Evolutionary conservation across 2,888 invertebrate genomes (phyloP).

Genomic region (Metellina segmentata): DNA sequence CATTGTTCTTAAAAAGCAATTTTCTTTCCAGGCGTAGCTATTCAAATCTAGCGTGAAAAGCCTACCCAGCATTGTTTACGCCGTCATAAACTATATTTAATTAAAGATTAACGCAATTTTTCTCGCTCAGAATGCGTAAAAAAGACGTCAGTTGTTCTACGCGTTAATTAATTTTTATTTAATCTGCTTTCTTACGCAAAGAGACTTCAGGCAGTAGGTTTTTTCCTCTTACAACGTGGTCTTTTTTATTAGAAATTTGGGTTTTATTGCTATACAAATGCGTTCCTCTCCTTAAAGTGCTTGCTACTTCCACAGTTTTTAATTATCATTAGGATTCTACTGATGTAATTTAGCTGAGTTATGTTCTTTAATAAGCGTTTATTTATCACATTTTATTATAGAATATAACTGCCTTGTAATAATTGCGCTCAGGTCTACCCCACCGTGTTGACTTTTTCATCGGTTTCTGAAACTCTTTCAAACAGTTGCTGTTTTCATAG

Average conservation of each 20-base stretch:
- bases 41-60: slow-evolving; percentile 61
- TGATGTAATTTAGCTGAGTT: slow-evolving; percentile 65
- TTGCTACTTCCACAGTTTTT: slow-evolving; percentile 41
- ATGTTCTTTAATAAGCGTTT: slow-evolving; percentile 59
- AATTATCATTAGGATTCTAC: slow-evolving; percentile 56
- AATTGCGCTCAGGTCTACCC: too few relatives aligned
- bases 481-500: too few relatives aligned
- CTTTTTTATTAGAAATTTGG: slow-evolving; percentile 34
- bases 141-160: slow-evolving; percentile 68
- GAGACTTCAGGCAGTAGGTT: slow-evolving; percentile 45
- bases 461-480: too few relatives aligned
- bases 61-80: slow-evolving; percentile 64
- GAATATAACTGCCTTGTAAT: slow-evolving; percentile 21
- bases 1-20: slow-evolving; percentile 67
- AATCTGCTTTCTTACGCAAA: slow-evolving; percentile 72
- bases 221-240: slow-evolving; percentile 13
- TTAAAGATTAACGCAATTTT: slow-evolving; percentile 74
- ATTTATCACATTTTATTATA: slow-evolving; percentile 30
- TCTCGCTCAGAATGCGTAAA: slow-evolving; percentile 59
- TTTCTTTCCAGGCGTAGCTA: slow-evolving; percentile 59
- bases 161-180: slow-evolving; percentile 76
- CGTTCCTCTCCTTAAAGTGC: neutral
- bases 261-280: slow-evolving; percentile 55
- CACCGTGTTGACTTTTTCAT: too few relatives aligned
- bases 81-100: slow-evolving; percentile 74